These are phyloP conservation scores for Acleris literana DNA, from an alignment of 2,888 invertebrate genomes.

Conservation along the genomic window DNA sequence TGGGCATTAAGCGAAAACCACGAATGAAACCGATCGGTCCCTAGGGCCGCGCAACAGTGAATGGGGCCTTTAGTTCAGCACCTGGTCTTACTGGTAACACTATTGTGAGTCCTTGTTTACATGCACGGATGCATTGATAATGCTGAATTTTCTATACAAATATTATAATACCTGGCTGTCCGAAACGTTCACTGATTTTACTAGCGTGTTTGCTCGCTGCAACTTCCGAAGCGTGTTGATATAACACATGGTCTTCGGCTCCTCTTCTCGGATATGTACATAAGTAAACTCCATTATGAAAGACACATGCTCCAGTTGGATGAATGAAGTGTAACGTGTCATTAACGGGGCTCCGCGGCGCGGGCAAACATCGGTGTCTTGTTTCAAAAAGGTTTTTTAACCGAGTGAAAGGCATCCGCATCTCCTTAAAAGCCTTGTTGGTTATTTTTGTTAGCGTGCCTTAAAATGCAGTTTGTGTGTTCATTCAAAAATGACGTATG, in stretches of 20 bases:
- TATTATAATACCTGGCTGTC: not conserved
- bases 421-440: slow-evolving; percentile 78
- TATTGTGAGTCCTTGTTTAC: slow-evolving; percentile 19
- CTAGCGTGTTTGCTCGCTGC: slow-evolving; percentile 14
- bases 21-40: slow-evolving; percentile 69
- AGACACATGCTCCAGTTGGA: slow-evolving; percentile 63
- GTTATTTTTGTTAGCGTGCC: slow-evolving; percentile 69
- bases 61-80: slow-evolving; percentile 50
- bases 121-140: slow-evolving; percentile 14
- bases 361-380: slow-evolving; percentile 73
- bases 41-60: slow-evolving; percentile 51
- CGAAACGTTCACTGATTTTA: slow-evolving; percentile 5
- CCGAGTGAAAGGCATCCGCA: slow-evolving; percentile 74
- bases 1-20: slow-evolving; percentile 60
- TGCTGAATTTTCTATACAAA: slow-evolving; percentile 11
- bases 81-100: slow-evolving; percentile 44
- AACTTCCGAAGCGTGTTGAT: slow-evolving; percentile 26
- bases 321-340: slow-evolving; percentile 75
- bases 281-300: slow-evolving; percentile 48
- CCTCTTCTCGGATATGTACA: slow-evolving; percentile 41
- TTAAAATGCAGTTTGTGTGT: slow-evolving; percentile 59
- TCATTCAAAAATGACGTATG: slow-evolving; percentile 53
- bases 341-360: slow-evolving; percentile 67
- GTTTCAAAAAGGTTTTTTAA: slow-evolving; percentile 69
- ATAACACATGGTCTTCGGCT: slow-evolving; percentile 30